phyloP scores from a whole-genome alignment of 1,140 invertebrate genomes.

The Papilio dardanus region DNA sequence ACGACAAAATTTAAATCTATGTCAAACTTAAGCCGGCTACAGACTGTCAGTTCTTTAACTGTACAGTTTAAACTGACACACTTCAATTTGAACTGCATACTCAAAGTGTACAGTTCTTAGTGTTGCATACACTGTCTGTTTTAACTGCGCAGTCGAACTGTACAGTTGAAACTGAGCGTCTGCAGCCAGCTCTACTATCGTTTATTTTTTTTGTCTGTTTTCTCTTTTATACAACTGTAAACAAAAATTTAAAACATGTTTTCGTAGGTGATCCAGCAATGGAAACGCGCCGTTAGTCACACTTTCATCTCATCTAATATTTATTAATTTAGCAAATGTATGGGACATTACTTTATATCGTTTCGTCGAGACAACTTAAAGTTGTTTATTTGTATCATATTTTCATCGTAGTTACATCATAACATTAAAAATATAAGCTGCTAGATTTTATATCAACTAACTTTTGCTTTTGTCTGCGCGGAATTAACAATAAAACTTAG shows the following conservation, averaged over 20 bases:
- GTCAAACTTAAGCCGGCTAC: neutral
- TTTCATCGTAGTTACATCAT: neutral
- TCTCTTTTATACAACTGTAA: neutral
- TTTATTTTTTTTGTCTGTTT: neutral
- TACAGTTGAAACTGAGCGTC: too few species aligned
- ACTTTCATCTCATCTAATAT: constrained; percentile 7
- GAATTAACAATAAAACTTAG: too few species aligned
- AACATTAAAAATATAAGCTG: too few species aligned
- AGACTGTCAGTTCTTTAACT: too few species aligned
- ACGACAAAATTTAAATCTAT: neutral
- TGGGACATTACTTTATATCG: neutral
- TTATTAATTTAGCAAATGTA: neutral
- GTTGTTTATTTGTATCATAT: neutral
- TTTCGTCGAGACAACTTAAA: neutral
- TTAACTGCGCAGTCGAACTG: too few species aligned
- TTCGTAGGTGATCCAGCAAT: neutral
- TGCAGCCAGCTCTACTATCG: too few species aligned
- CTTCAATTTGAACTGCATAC: too few species aligned
- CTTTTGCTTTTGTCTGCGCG: too few species aligned
- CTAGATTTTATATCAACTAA: too few species aligned
- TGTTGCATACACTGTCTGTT: too few species aligned
- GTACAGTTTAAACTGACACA: too few species aligned
- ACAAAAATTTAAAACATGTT: neutral
- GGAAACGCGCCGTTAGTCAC: neutral
- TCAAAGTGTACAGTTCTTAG: too few species aligned